A percentile compares a stretch with the other conserved stretches of the same genome.
Conservation (phyloP, 2,113 vertebrate genomes). For the Promerops cafer region DNA sequence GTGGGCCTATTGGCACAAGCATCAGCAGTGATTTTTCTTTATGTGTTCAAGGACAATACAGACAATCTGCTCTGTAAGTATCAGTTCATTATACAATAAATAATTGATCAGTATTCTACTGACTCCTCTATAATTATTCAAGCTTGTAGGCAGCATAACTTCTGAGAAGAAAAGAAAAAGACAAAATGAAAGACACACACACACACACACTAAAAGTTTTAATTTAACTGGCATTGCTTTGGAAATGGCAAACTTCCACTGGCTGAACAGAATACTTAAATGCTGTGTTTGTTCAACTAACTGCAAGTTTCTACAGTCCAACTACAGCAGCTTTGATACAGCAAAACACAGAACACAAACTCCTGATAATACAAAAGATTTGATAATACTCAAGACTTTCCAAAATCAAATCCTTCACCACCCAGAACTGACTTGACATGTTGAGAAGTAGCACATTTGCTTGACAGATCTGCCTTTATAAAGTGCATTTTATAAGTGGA, state of each 20-base stretch:
- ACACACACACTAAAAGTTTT: not conserved
- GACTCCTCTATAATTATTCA: not conserved
- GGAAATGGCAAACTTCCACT: not conserved
- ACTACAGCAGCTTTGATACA: not conserved
- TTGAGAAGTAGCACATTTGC: not conserved
- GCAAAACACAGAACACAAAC: not conserved
- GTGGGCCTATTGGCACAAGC: not conserved
- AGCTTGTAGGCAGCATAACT: not conserved
- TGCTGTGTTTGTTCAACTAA: not conserved
- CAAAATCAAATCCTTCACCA: not conserved
- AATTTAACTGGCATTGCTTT: not conserved
- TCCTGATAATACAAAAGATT: not conserved
- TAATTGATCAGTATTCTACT: not conserved
- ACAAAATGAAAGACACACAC: not conserved
- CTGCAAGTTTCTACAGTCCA: not conserved
- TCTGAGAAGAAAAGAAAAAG: not conserved
- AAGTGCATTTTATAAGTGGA: not conserved
- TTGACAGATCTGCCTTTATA: not conserved
- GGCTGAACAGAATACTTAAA: not conserved
- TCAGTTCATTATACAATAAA: not conserved
- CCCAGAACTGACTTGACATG: not conserved
- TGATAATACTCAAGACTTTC: not conserved
- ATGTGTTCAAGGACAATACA: not conserved
- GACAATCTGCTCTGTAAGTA: not conserved
- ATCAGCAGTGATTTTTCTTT: not conserved